A percentile compares a stretch with the other conserved stretches of the same genome.
Evolutionary conservation across 2,888 invertebrate species (phyloP).

Genomic region (Muscina levida): DNA sequence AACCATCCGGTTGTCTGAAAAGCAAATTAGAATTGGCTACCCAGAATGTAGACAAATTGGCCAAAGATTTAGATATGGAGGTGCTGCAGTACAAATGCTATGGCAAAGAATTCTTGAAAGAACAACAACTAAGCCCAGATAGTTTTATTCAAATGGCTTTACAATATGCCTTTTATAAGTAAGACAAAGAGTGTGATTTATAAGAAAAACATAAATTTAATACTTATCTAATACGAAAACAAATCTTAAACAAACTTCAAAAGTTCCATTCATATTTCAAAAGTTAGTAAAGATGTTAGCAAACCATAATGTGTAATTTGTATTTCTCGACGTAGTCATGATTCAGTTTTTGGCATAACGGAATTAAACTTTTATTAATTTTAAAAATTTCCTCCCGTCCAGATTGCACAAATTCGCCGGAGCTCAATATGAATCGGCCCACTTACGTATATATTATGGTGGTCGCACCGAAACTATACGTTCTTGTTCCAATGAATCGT

Average conservation of each 20-base stretch:
- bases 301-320: no score
- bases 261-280: no score
- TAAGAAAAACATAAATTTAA: no score
- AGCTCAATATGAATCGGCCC: slow-evolving; percentile 96
- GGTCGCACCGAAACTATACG: slow-evolving; percentile 97
- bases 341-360: no score
- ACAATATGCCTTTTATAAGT: slow-evolving; percentile 92
- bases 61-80: slow-evolving; percentile 87
- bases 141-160: slow-evolving; percentile 97
- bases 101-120: slow-evolving; percentile 93
- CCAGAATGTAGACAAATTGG: slow-evolving; percentile 85
- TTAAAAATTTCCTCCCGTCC: slow-evolving; percentile 22
- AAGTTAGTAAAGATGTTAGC: no score
- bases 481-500: slow-evolving; percentile 91
- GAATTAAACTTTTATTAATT: no score
- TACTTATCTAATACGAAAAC: no score
- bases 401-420: slow-evolving; percentile 87
- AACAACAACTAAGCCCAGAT: slow-evolving; percentile 93
- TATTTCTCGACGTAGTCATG: no score
- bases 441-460: slow-evolving; percentile 89
- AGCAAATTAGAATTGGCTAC: slow-evolving; percentile 84
- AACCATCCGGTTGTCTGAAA: slow-evolving; percentile 81
- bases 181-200: slow-evolving; percentile 70
- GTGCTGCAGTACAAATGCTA: slow-evolving; percentile 90
- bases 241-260: no score